Evolutionary conservation across 1,140 invertebrate genomes (phyloP).

Genomic region (Drosophila lacertosa): DNA sequence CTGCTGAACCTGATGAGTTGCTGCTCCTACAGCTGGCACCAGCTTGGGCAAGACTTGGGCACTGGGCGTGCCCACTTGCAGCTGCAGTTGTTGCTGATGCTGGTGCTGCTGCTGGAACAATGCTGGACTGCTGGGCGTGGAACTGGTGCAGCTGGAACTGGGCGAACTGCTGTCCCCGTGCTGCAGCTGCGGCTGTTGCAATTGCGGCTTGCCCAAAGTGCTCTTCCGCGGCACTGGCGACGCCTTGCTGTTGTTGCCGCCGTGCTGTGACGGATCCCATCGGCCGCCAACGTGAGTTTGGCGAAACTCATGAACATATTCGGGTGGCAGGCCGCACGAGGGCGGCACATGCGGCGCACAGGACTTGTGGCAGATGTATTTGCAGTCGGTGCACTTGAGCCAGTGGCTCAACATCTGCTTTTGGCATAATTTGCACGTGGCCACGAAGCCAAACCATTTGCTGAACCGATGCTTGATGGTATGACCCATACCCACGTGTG

Average conservation of each 20-base stretch:
- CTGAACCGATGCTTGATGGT: conserved; percentile 95
- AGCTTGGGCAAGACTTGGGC: conserved; percentile 63
- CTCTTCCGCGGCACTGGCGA: conserved; percentile 83
- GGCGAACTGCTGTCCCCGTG: conserved; percentile 95
- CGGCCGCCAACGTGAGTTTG: conserved; percentile 85
- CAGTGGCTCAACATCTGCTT: conserved; percentile 94
- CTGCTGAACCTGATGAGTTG: conserved; percentile 85
- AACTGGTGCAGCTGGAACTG: conserved; percentile 98
- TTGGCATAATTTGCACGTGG: conserved; percentile 95
- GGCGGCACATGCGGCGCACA: conserved; percentile 96
- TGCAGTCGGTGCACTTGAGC: conserved; percentile 97
- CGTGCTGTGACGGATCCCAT: conserved; percentile 85
- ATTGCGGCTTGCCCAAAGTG: conserved; percentile 46
- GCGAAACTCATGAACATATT: conserved; percentile 92
- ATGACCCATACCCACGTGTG: conserved; percentile 92
- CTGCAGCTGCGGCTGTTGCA: conserved; percentile 56
- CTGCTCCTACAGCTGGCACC: conserved; percentile 72
- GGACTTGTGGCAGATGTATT: conserved; percentile 95
- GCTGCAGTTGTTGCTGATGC: conserved; percentile 39
- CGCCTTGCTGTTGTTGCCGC: conserved; percentile 69
- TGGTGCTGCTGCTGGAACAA: conserved; percentile 85
- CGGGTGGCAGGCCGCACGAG: conserved; percentile 94
- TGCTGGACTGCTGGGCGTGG: conserved; percentile 97
- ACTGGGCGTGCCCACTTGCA: conserved; percentile 62
- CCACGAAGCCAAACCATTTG: conserved; percentile 94